Evolutionary conservation across 2,888 invertebrate genomes (phyloP).

Genomic region (Noctua pronuba): DNA sequence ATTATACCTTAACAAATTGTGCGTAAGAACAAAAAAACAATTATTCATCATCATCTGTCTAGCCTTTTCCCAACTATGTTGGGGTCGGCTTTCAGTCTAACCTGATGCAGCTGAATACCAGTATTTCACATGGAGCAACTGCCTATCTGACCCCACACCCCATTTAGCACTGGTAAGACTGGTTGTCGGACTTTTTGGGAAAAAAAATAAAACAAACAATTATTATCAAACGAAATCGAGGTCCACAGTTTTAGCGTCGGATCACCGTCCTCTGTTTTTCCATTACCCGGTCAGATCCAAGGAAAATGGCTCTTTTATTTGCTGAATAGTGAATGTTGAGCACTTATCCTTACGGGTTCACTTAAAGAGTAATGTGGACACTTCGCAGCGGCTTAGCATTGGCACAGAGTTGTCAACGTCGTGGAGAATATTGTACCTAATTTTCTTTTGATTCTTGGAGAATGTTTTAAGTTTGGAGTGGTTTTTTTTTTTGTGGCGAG

Average conservation of each 20-base stretch:
- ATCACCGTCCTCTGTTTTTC: slow-evolving; percentile 83
- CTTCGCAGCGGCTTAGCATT: slow-evolving; percentile 78
- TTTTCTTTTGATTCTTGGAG: slow-evolving; percentile 38
- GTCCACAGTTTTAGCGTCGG: slow-evolving; percentile 66
- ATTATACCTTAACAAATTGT: no score
- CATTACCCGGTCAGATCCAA: slow-evolving; percentile 86
- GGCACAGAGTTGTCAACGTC: slow-evolving; percentile 52
- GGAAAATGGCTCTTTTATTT: slow-evolving; percentile 87
- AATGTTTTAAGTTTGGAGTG: neutral
- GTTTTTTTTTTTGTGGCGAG: neutral
- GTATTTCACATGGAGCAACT: no score
- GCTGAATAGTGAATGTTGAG: slow-evolving; percentile 87
- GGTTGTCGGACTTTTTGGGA: no score
- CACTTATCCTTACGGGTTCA: slow-evolving; percentile 83
- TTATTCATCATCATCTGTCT: no score
- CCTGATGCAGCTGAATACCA: no score
- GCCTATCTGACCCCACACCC: no score
- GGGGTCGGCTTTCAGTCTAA: no score
- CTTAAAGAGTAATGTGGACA: slow-evolving; percentile 87
- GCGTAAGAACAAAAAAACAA: no score
- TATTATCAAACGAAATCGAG: neutral
- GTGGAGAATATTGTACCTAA: slow-evolving; percentile 56
- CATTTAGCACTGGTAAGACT: no score
- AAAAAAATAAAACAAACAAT: no score
- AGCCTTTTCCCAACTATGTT: no score